A percentile compares a stretch with the other conserved stretches of the same genome.
These are phyloP conservation scores for Phrynocephalus forsythii DNA, from an alignment of 2,797 vertebrate species.

Conservation along the genomic window DNA sequence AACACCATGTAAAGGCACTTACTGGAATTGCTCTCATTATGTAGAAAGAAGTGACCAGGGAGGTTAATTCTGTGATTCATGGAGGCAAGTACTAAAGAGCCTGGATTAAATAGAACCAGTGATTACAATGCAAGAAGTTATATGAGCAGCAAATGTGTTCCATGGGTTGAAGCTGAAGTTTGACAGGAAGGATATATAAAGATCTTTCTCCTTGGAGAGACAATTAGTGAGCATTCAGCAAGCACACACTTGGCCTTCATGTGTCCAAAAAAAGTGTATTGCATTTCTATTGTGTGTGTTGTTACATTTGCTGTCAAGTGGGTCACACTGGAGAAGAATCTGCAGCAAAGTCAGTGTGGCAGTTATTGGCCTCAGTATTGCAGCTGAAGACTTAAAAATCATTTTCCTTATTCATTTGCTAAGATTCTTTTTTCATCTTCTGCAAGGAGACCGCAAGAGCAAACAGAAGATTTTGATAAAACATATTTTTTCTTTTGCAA, in stretches of 20 bases:
- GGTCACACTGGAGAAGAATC: background rate
- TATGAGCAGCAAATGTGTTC: rapidly evolving
- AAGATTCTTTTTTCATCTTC: background rate
- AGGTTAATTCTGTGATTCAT: constrained; percentile 28
- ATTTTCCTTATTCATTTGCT: background rate
- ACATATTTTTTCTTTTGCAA: no score
- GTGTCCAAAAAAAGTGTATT: background rate
- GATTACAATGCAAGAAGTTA: background rate
- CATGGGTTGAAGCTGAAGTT: background rate
- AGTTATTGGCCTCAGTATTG: background rate
- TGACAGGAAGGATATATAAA: background rate
- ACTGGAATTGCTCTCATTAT: constrained; percentile 10
- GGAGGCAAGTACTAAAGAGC: constrained; percentile 7
- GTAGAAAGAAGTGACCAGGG: background rate
- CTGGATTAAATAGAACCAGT: background rate
- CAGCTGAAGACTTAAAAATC: background rate
- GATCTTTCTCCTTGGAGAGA: background rate
- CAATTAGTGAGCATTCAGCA: constrained; percentile 20
- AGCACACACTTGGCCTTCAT: background rate
- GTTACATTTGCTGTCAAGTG: background rate
- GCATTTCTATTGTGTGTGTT: background rate
- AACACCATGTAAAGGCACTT: background rate
- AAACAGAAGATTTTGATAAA: no score
- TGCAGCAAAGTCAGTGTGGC: background rate
- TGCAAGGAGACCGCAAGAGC: no score